These are phyloP conservation scores for Phaedon cochleariae DNA, from an alignment of 2,888 invertebrate genomes.

Conservation along the genomic window DNA sequence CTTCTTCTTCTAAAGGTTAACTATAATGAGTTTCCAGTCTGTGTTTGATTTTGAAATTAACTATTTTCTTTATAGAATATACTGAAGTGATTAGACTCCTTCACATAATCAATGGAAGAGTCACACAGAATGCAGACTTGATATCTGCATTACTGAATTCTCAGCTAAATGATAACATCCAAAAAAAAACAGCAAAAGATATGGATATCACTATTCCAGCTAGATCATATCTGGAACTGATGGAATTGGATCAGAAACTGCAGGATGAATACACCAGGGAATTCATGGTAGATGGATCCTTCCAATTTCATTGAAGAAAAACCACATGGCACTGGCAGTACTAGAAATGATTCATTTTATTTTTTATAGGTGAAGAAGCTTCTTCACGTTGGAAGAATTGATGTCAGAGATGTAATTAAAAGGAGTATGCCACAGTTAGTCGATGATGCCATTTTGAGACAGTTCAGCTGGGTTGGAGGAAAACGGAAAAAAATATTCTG, in stretches of 20 bases:
- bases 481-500: slow-evolving; percentile 6
- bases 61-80: slow-evolving; percentile 2
- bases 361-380: slow-evolving; percentile 5
- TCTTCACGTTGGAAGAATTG: slow-evolving; percentile 4
- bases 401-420: slow-evolving; percentile 9
- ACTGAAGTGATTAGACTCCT: slow-evolving; percentile 15
- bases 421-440: slow-evolving; percentile 12
- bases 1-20: not conserved
- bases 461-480: slow-evolving; percentile 15
- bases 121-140: slow-evolving; percentile 14
- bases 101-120: slow-evolving; percentile 11
- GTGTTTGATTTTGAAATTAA: not conserved
- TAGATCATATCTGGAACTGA: not conserved
- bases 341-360: no score
- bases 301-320: no score
- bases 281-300: slow-evolving; percentile 10
- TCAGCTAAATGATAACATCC: not conserved
- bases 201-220: slow-evolving; percentile 14
- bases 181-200: not conserved
- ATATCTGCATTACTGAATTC: slow-evolving; percentile 12
- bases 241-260: slow-evolving; percentile 16
- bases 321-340: no score
- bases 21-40: not conserved
- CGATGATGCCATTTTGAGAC: slow-evolving; percentile 6
- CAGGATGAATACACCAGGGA: not conserved